phyloP scores from a whole-genome alignment of 2,888 invertebrate genomes.

The Cryptus viduatorius region DNA sequence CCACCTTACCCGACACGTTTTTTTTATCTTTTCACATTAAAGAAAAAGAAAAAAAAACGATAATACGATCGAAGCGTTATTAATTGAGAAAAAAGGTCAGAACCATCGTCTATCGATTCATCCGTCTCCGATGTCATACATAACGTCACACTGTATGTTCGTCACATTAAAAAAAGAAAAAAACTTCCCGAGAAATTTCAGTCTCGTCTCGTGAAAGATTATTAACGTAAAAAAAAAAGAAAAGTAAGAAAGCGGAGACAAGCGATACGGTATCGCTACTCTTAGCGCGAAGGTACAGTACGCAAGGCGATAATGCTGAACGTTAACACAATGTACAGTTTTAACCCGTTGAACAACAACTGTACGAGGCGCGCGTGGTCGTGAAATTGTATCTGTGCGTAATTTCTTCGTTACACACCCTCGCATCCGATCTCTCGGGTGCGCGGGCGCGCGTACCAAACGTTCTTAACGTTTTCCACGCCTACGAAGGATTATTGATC shows the following conservation, averaged over 20 bases:
- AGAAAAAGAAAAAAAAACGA: neutral
- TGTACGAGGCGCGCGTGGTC: constrained; percentile 60
- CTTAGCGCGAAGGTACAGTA: neutral
- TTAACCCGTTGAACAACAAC: constrained; percentile 18
- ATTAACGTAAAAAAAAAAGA: neutral
- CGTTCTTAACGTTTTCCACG: constrained; percentile 29
- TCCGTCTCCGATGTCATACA: neutral
- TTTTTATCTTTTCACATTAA: neutral
- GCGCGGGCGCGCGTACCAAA: constrained; percentile 31
- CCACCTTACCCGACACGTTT: neutral
- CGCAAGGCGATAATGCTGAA: constrained; percentile 13
- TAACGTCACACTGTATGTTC: neutral
- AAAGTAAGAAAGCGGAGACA: neutral
- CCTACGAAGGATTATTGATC: constrained; percentile 64
- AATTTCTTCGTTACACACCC: constrained; percentile 53
- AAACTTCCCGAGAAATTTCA: neutral
- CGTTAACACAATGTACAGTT: constrained; percentile 7
- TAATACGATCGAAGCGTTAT: constrained; percentile 13
- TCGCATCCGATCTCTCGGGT: neutral
- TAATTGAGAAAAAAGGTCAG: constrained; percentile 38
- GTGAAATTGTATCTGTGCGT: constrained; percentile 64
- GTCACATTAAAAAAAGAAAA: neutral
- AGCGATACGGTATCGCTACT: neutral
- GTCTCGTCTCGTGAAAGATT: neutral
- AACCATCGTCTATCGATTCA: constrained; percentile 38